Base-by-base conservation (phyloP, 2,113 vertebrate species). In the Corythornis cristatus region DNA sequence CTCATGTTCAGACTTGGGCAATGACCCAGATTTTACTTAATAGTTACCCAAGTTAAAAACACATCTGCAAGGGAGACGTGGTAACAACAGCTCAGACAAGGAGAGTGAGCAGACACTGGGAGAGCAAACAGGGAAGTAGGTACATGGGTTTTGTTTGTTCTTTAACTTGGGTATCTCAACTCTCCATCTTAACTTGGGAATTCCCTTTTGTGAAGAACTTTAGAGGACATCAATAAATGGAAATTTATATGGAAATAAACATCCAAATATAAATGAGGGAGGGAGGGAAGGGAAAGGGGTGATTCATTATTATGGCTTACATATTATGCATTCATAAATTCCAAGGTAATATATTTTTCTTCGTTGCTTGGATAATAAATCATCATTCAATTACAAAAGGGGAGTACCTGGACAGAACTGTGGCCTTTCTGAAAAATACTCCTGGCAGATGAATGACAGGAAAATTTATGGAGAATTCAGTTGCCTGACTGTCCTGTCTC, bases 291-390 rank as follows among this genome's bases (percentile, higher is more conserved):
- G 71, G 54, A 82, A 95, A 90, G 66, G 33, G 35, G 46, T 82
- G 81, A 94, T 94, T 93, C 53, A 95, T 83, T 91, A 90, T 89
- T 88, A 79, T 62, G 68, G 78, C 80, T 90, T 48, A 84, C 76
- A 61, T 40, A 90, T 95, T 94, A 93, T 3, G 7, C 77, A 95
- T 87, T 96, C 95, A 93, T 70, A 89, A 86, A 82, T 96, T 93
- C 93, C 91, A 95, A 90, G 74, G 76, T 37, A 94, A 95, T 62
- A 88, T 81, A 86, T 93, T 96, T 96, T 94, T 95, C 58, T 95
- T 84, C 83, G 58, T 94, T 97, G 73, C 83, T 93, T 79, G 80
- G 86, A 26, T 92, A 91, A 96, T 94, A 96, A 93, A 96, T 95
- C 80, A 93, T 76, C 37, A 80, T 81, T 92, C 7, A 17, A 67